Percentiles rank a stretch among this genome's conserved stretches.
These are phyloP conservation scores for Periophthalmodon schlosseri DNA, from an alignment of 2,113 vertebrate species.

Conservation along the genomic window DNA sequence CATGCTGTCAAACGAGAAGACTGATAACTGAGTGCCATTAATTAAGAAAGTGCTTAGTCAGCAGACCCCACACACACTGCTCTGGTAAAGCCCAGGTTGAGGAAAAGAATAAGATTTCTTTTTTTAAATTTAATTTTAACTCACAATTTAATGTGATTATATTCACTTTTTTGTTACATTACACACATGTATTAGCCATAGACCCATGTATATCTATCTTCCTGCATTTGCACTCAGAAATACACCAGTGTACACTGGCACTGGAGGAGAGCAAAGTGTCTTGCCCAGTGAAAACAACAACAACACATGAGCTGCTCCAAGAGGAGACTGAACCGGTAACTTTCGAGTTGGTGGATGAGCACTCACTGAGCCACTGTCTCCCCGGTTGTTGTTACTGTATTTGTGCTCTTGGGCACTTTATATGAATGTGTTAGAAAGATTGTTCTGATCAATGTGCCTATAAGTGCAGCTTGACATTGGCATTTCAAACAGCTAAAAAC, in stretches of 20 bases:
- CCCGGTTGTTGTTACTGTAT: not conserved
- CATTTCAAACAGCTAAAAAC: too few relatives aligned
- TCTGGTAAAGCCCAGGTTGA: not conserved
- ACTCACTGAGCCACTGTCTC: too few relatives aligned
- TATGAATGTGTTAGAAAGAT: too few relatives aligned
- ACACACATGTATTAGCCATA: not conserved
- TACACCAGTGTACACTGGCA: not conserved
- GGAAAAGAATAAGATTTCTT: not conserved
- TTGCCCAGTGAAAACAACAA: not conserved
- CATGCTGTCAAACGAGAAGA: slow-evolving; percentile 21
- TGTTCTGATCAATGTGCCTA: too few relatives aligned
- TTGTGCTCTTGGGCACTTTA: not conserved
- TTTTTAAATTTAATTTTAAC: not conserved
- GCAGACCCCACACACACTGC: slow-evolving; percentile 27
- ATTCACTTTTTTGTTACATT: not conserved
- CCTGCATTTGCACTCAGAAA: not conserved
- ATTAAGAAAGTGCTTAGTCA: slow-evolving; percentile 43
- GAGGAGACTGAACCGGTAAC: not conserved
- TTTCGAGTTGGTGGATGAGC: too few relatives aligned
- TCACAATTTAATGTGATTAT: not conserved
- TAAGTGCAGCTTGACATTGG: too few relatives aligned
- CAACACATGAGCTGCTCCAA: not conserved
- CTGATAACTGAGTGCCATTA: slow-evolving; percentile 35
- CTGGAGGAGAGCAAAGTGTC: not conserved
- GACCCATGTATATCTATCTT: not conserved